A percentile compares a stretch with the other conserved stretches of the same genome.
Conservation (phyloP, 2,113 vertebrate genomes). For the Sturnus vulgaris region DNA sequence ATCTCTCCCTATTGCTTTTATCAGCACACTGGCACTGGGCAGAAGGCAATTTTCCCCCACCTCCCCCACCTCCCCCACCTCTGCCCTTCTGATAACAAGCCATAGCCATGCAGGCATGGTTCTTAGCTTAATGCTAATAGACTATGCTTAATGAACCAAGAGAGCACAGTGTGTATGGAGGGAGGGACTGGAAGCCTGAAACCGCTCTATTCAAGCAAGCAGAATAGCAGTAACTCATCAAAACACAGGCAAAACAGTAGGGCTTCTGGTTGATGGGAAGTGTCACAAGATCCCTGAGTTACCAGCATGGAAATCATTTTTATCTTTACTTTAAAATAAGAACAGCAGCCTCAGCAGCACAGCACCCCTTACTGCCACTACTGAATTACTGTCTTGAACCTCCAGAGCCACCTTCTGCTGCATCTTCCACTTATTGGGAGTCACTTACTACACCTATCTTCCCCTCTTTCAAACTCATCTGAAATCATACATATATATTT, state of each 20-base stretch:
- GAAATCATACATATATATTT: slow-evolving; percentile 31
- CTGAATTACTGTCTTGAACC: background rate
- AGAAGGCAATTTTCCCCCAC: background rate
- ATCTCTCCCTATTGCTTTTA: background rate
- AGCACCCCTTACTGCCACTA: background rate
- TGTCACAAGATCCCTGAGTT: background rate
- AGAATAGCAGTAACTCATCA: background rate
- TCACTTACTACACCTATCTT: background rate
- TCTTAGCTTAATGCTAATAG: background rate
- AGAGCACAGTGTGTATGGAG: background rate
- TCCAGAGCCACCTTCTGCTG: background rate
- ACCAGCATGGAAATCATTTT: background rate
- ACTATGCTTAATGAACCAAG: background rate
- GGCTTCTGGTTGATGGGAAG: background rate
- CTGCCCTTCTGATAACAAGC: background rate
- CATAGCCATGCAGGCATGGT: background rate
- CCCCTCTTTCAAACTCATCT: background rate
- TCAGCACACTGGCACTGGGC: background rate
- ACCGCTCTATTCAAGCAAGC: background rate
- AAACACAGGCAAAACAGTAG: background rate
- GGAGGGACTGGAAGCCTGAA: background rate
- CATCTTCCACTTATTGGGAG: background rate
- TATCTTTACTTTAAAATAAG: background rate
- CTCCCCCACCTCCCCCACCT: no score
- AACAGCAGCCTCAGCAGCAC: background rate